phyloP scores from a whole-genome alignment of 2,888 invertebrate genomes.

The Halictus ligatus region DNA sequence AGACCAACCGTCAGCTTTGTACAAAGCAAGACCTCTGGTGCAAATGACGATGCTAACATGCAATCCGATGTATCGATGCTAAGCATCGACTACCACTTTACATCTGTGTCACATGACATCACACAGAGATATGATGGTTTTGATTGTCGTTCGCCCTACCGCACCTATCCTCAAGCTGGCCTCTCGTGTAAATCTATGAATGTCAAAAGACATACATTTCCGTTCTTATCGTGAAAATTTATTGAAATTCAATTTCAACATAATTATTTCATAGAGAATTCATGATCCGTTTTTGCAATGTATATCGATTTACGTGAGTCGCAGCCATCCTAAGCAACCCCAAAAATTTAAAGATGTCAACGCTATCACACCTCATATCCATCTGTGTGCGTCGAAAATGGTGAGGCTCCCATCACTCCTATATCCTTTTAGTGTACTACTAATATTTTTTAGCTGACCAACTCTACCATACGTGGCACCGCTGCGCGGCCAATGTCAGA shows the following conservation, averaged over 20 bases:
- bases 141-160: conserved; percentile 81
- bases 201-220: background rate
- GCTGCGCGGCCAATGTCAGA: conserved; percentile 79
- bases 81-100: conserved; percentile 81
- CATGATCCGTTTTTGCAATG: conserved; percentile 17
- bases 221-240: background rate
- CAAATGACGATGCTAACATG: conserved; percentile 78
- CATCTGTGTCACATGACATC: conserved; percentile 83
- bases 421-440: conserved; percentile 80
- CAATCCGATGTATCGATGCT: conserved; percentile 81
- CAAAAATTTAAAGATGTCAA: conserved; percentile 81
- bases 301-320: conserved; percentile 72
- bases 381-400: conserved; percentile 83
- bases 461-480: conserved; percentile 81
- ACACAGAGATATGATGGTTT: conserved; percentile 83
- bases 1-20: conserved; percentile 78
- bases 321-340: conserved; percentile 71
- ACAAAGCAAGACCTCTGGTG: conserved; percentile 79
- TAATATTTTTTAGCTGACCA: conserved; percentile 83
- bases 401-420: conserved; percentile 84
- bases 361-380: conserved; percentile 83
- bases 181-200: conserved; percentile 75
- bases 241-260: background rate
- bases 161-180: conserved; percentile 74
- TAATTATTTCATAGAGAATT: conserved; percentile 2